A percentile compares a stretch with the other conserved stretches of the same genome.
These are phyloP conservation scores for Tetraneura akinire DNA, from an alignment of 1,140 invertebrate genomes.

Conservation along the genomic window DNA sequence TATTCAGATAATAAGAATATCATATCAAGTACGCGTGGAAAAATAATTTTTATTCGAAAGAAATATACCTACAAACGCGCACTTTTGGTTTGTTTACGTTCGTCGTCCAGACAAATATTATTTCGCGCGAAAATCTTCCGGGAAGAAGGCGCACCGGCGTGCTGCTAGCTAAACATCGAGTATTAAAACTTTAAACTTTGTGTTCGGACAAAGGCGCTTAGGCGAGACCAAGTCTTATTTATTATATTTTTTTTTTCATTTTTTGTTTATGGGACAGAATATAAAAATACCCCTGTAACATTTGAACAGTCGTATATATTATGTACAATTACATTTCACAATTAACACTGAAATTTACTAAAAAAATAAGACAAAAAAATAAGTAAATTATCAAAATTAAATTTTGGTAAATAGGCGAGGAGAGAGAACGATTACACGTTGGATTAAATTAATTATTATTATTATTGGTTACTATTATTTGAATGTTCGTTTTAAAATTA, in stretches of 20 bases:
- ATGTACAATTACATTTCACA: conserved; percentile 32
- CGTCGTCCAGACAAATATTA: not conserved
- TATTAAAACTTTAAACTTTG: conserved; percentile 18
- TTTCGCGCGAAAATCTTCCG: not conserved
- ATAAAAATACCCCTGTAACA: conserved; percentile 50
- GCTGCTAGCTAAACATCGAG: conserved; percentile 44
- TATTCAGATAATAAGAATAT: not conserved
- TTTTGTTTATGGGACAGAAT: conserved; percentile 43
- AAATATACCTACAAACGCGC: too few species aligned
- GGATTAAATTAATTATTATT: too few species aligned
- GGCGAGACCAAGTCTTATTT: conserved; percentile 41
- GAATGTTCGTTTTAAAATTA: not conserved
- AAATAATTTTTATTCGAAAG: not conserved
- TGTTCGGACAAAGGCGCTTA: conserved; percentile 41
- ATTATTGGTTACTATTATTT: not conserved
- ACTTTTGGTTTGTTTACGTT: not conserved
- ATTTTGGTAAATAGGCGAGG: too few species aligned
- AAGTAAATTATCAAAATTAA: not conserved
- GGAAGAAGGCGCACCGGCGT: conserved; percentile 44
- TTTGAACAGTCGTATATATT: conserved; percentile 47
- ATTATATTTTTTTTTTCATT: not conserved
- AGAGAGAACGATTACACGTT: too few species aligned
- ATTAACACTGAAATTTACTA: conserved; percentile 9
- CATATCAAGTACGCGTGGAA: not conserved
- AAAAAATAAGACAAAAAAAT: not conserved